Evolutionary conservation across 1,140 invertebrate genomes (phyloP).

Genomic region (Phocides pigmalion): DNA sequence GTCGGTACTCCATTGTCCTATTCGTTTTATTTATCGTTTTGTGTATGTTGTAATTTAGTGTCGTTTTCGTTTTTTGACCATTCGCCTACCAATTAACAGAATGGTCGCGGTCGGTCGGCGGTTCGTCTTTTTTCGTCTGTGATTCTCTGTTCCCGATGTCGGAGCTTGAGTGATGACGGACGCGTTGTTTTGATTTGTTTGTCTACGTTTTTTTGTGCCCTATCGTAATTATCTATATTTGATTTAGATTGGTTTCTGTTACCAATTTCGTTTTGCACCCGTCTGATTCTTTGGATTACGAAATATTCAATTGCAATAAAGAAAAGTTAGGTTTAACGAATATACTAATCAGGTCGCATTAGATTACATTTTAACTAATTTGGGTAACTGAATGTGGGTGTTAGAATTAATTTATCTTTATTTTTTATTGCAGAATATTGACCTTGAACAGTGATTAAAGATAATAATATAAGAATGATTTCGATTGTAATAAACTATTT

Average conservation of each 20-base stretch:
- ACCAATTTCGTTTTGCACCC: no score
- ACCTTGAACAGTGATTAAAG: no score
- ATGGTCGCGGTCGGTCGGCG: constrained; percentile 33
- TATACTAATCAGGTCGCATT: no score
- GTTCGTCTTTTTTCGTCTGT: constrained; percentile 38
- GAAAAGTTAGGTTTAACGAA: no score
- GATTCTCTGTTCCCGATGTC: constrained; percentile 42
- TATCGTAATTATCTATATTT: constrained; percentile 17
- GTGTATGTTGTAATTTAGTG: constrained; percentile 48
- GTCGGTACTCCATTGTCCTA: constrained; percentile 45
- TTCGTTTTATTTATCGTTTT: constrained; percentile 49
- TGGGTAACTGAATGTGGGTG: no score
- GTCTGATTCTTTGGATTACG: neutral
- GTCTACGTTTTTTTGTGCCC: constrained; percentile 13
- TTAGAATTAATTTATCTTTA: no score
- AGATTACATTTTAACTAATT: no score
- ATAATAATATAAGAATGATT: no score
- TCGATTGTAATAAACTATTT: no score
- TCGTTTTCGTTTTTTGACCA: constrained; percentile 49
- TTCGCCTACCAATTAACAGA: constrained; percentile 54
- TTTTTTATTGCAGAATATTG: no score
- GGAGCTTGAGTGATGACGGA: constrained; percentile 37
- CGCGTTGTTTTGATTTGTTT: constrained; percentile 37
- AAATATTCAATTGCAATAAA: no score
- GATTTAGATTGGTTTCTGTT: constrained; percentile 5